These are phyloP conservation scores for Chelidonichthys spinosus DNA, from an alignment of 2,797 vertebrate species.

Conservation along the genomic window DNA sequence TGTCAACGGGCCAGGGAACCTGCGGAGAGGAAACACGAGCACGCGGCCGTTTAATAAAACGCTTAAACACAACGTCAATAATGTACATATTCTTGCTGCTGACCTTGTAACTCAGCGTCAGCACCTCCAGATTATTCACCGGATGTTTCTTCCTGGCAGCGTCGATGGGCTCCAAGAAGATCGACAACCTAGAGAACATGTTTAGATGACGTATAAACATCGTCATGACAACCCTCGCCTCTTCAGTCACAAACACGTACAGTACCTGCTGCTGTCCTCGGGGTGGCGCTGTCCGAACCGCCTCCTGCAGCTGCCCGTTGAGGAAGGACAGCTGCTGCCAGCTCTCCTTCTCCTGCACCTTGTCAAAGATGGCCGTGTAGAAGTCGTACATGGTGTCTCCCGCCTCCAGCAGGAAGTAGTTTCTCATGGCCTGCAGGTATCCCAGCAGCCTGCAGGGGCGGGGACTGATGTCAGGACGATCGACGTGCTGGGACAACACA, in stretches of 20 bases:
- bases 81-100: neutral
- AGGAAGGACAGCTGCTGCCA: conserved; percentile 97
- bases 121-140: conserved; percentile 94
- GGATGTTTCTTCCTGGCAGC: conserved; percentile 94
- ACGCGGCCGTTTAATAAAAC: too few relatives aligned
- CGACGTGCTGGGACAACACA: too few relatives aligned
- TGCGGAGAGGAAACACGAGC: conserved; percentile 55
- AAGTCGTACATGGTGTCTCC: conserved; percentile 99
- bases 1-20: conserved; percentile 99
- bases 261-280: conserved; percentile 93
- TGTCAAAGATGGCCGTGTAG: conserved; percentile 98
- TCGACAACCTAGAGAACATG: conserved; percentile 82
- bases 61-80: too few relatives aligned
- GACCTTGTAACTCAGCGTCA: conserved; percentile 97
- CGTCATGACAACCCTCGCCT: neutral
- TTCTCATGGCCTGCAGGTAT: conserved; percentile 98
- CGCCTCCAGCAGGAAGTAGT: conserved; percentile 97
- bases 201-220: too few relatives aligned
- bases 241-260: neutral
- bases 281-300: conserved; percentile 94
- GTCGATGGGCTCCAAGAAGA: conserved; percentile 92
- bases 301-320: conserved; percentile 95
- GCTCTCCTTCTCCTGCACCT: conserved; percentile 95
- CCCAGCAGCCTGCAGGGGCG: conserved; percentile 88
- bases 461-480: too few relatives aligned